Percentiles rank a stretch among this genome's conserved stretches.
phyloP scores from a whole-genome alignment of 2,113 vertebrate genomes.

The Urocolius indicus region DNA sequence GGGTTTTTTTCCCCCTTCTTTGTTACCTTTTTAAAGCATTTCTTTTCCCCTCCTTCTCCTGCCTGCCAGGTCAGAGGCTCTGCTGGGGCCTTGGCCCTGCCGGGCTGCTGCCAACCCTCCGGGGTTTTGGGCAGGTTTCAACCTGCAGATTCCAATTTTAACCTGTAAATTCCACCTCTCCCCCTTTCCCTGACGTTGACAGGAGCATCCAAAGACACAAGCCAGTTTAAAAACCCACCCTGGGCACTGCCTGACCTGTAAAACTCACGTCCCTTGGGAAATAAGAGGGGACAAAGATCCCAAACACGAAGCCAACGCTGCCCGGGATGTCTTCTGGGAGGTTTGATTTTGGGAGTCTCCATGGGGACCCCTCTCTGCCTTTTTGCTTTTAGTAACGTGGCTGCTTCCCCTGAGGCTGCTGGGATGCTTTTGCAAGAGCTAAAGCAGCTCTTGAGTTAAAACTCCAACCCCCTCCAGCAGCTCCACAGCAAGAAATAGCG shows the following conservation, averaged over 20 bases:
- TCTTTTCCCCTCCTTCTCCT: slow-evolving; percentile 37
- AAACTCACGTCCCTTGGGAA: not conserved
- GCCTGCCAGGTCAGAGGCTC: not conserved
- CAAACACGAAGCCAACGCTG: not conserved
- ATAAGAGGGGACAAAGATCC: fast-evolving
- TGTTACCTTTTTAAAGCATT: slow-evolving; percentile 64
- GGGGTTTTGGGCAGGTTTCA: not conserved
- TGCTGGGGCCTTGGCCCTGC: not conserved
- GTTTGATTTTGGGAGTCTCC: slow-evolving; percentile 57
- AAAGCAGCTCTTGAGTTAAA: not conserved
- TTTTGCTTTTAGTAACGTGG: slow-evolving; percentile 77
- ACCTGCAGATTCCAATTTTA: not conserved
- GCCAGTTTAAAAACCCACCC: not conserved
- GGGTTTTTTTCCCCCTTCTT: not conserved
- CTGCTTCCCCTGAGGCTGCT: slow-evolving; percentile 70
- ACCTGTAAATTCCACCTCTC: not conserved
- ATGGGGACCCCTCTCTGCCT: slow-evolving; percentile 71
- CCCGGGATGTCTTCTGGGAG: not conserved
- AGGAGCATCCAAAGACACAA: not conserved
- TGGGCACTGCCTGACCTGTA: fast-evolving
- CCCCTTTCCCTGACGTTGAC: not conserved
- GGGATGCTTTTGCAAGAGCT: not conserved
- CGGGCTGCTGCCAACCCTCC: not conserved
- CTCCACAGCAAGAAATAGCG: not conserved
- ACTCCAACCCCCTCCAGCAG: not conserved